phyloP scores from a whole-genome alignment of 1,140 invertebrate species.

The Panulirus ornatus region DNA sequence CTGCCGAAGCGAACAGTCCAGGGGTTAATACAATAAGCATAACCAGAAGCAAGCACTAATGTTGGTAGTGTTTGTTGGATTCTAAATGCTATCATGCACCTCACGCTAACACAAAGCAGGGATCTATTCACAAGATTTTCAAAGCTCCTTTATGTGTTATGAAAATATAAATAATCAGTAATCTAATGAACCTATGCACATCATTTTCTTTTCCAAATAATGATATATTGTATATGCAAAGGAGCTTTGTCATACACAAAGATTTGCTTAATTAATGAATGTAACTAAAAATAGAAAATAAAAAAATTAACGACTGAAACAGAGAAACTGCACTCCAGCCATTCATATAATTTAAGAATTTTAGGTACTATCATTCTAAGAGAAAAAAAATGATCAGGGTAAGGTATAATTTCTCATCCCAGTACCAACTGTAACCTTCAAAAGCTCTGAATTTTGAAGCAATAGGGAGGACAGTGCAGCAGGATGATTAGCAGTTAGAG shows the following conservation, averaged over 20 bases:
- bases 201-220: background rate
- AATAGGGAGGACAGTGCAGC: too few species aligned
- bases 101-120: slow-evolving; percentile 57
- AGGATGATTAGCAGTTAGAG: too few species aligned
- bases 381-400: slow-evolving; percentile 6
- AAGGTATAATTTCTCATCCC: slow-evolving; percentile 1
- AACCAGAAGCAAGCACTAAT: slow-evolving; percentile 59
- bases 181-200: background rate
- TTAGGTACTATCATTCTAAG: background rate
- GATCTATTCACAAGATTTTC: slow-evolving; percentile 34
- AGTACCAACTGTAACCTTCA: slow-evolving; percentile 6
- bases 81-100: slow-evolving; percentile 58
- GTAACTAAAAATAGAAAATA: slow-evolving; percentile 32
- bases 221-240: background rate
- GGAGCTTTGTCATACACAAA: slow-evolving; percentile 49
- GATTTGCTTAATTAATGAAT: slow-evolving; percentile 29
- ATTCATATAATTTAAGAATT: background rate
- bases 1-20: slow-evolving; percentile 67
- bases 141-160: slow-evolving; percentile 59
- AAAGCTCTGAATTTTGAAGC: background rate
- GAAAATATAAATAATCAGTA: background rate
- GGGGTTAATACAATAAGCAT: slow-evolving; percentile 68
- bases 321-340: slow-evolving; percentile 8
- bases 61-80: slow-evolving; percentile 47
- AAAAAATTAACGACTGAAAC: slow-evolving; percentile 2